Evolutionary conservation across 2,888 invertebrate species (phyloP), one percentile per base, ranked within the genome.

Genomic region (Tinea pellionella): DNA sequence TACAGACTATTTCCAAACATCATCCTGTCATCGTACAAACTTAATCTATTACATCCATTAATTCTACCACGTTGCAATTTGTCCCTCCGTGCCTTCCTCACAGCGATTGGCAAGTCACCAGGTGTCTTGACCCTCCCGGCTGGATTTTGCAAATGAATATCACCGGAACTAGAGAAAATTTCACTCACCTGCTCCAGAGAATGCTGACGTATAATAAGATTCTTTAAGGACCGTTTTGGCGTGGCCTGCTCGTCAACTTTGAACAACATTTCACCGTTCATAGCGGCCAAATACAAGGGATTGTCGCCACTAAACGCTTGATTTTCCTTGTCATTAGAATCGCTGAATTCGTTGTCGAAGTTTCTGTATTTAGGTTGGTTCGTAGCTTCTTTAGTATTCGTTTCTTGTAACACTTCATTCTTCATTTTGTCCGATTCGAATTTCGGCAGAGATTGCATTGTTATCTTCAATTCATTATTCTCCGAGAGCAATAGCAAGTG

Each of bases 21-120:
- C 90, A 96, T 95, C 51, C 96, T 89, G 73, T 96, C 96, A 68
- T 96, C 96, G 69, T 96, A 96, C 16, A 96, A 82, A 55, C 96
- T 96, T 67, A 96, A 90, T 64, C 96, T 89, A 64, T 92, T 92
- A 51, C 91, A 90, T 18, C 86, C 85, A 12, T 69, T 80, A 0
- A 80, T 79, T 16, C 86, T 70, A 0, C 83, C 83, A 59, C 80
- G 82, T 63, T 84, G 84, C n/a, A 85, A 56, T 63, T 91, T 87
- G 43, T 89, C 88, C 1, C 92, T 88, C 37, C 92, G 78, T 0
- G 93, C 91, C 66, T 92, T 89, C 12, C 94, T 75, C 0, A 94
- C 92, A 0, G 94, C 94, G 0, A 93, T 92, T 0, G 94, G 94
- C 24, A 94, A 89, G 73, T 95, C 95, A 0, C 94, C 94, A 0